Evolutionary conservation across 2,797 vertebrate species (phyloP).

Genomic region (Notolabrus celidotus): DNA sequence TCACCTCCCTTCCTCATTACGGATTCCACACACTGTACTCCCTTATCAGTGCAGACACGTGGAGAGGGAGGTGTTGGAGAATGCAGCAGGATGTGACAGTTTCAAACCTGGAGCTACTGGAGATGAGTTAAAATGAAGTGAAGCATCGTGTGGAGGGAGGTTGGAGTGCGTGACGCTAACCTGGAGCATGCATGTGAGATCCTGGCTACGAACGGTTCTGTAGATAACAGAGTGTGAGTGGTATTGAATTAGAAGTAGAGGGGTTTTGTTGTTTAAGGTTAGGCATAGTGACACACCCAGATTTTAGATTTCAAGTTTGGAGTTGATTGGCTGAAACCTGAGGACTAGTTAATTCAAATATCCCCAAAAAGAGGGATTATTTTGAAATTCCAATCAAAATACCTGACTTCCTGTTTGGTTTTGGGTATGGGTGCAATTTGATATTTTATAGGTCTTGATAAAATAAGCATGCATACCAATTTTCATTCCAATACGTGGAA

Average conservation of each 20-base stretch:
- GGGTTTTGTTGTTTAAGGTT: neutral
- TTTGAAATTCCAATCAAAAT: too few species aligned
- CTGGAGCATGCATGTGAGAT: slow-evolving; percentile 25
- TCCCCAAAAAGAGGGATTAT: too few species aligned
- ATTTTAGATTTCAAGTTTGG: too few species aligned
- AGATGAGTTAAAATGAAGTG: slow-evolving; percentile 47
- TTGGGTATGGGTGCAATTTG: too few species aligned
- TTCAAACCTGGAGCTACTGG: slow-evolving; percentile 58
- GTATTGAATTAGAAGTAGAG: neutral
- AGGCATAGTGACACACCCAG: neutral
- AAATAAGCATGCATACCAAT: too few species aligned
- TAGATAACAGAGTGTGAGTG: neutral
- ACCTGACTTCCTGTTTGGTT: too few species aligned
- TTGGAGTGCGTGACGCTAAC: slow-evolving; percentile 22
- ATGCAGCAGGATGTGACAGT: slow-evolving; percentile 63
- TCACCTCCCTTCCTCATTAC: slow-evolving; percentile 19
- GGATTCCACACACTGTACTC: slow-evolving; percentile 29
- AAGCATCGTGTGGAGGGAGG: slow-evolving; percentile 26
- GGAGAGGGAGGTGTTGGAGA: slow-evolving; percentile 49
- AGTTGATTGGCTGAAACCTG: too few species aligned
- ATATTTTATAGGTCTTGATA: too few species aligned
- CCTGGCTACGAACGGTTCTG: neutral
- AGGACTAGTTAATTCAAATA: too few species aligned
- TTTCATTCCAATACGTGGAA: too few species aligned
- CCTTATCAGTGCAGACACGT: slow-evolving; percentile 65